A percentile compares a stretch with the other conserved stretches of the same genome.
Evolutionary conservation across 2,888 invertebrate genomes (phyloP).

Genomic region (Charanyca ferruginea): DNA sequence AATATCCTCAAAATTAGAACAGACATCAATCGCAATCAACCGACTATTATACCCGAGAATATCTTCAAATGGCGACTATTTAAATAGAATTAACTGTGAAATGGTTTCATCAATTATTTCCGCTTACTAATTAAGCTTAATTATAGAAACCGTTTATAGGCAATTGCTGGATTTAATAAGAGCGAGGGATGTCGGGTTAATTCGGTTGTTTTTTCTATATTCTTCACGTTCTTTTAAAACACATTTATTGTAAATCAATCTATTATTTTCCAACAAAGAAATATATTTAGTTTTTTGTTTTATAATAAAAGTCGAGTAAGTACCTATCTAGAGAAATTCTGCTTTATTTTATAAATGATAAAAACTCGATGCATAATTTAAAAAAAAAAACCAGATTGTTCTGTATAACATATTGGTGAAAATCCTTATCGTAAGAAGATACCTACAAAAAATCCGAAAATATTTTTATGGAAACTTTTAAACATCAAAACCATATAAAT

Average conservation of each 20-base stretch:
- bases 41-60: slow-evolving; percentile 20
- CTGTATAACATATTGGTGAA: not conserved
- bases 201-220: not conserved
- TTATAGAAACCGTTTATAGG: slow-evolving; percentile 9
- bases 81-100: slow-evolving; percentile 34
- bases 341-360: not conserved
- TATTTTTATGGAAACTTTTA: not conserved
- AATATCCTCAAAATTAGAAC: slow-evolving; percentile 21
- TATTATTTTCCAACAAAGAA: not conserved
- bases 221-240: not conserved
- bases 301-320: not conserved
- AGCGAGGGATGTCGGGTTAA: not conserved
- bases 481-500: slow-evolving; percentile 7
- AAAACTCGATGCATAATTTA: not conserved
- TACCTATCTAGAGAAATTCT: not conserved
- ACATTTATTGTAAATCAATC: not conserved
- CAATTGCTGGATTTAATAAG: slow-evolving; percentile 7
- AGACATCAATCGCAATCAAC: slow-evolving; percentile 39
- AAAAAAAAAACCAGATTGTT: not conserved
- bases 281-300: not conserved
- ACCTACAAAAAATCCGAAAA: not conserved
- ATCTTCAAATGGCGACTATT: slow-evolving; percentile 33
- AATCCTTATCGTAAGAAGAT: not conserved
- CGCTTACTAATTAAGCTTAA: slow-evolving; percentile 37
- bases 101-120: slow-evolving; percentile 46